Evolutionary conservation across 2,797 vertebrate genomes (phyloP).

Genomic region (Chelon labrosus): DNA sequence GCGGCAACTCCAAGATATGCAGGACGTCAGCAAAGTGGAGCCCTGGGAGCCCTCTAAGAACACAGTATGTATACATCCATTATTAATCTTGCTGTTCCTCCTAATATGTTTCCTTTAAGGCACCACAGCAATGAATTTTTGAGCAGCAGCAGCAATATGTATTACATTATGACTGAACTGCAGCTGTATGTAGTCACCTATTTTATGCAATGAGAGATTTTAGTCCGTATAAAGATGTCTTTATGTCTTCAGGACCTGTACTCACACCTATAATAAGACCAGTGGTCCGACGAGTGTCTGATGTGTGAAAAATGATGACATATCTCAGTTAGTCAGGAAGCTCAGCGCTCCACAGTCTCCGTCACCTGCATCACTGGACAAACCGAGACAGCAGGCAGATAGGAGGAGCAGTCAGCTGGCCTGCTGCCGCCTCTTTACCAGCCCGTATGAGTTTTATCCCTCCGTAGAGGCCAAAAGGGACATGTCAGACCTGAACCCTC

Average conservation of each 20-base stretch:
- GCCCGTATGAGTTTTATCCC: constrained; percentile 38
- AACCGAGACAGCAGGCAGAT: constrained; percentile 30
- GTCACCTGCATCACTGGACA: constrained; percentile 55
- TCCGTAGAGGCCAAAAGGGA: constrained; percentile 45
- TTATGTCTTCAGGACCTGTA: constrained; percentile 1
- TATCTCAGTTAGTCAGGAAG: constrained; percentile 31
- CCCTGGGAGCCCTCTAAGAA: constrained; percentile 99
- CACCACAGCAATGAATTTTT: too few relatives aligned
- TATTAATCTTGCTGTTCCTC: constrained; percentile 33
- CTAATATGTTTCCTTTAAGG: too few relatives aligned
- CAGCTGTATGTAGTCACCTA: too few relatives aligned
- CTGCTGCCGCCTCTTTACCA: constrained; percentile 29
- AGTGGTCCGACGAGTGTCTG: neutral
- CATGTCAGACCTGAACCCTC: constrained; percentile 50
- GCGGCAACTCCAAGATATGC: constrained; percentile 99
- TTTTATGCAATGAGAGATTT: neutral
- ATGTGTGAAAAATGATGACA: constrained; percentile 44
- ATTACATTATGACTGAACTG: too few relatives aligned
- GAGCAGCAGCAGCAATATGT: too few relatives aligned
- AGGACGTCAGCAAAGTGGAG: constrained; percentile 99
- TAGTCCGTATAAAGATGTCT: neutral
- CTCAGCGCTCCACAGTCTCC: constrained; percentile 38
- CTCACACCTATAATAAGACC: constrained; percentile 35
- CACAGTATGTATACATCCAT: constrained; percentile 87
- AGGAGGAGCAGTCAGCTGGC: constrained; percentile 49